These are phyloP conservation scores for Hassar affinis DNA, from an alignment of 2,113 vertebrate genomes.

Conservation along the genomic window DNA sequence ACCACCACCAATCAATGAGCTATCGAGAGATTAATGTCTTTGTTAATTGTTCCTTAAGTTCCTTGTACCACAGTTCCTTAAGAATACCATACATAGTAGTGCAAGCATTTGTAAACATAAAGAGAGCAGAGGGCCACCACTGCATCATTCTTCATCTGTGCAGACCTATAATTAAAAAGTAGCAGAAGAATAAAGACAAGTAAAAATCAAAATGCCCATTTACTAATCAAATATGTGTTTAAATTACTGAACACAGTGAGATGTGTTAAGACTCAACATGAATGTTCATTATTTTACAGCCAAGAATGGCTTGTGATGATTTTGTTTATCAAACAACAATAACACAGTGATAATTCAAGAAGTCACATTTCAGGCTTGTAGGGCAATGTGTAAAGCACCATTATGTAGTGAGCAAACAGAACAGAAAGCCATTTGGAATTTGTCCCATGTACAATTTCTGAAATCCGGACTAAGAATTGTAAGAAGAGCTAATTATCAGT, in stretches of 20 bases:
- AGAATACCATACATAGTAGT: conserved; percentile 91
- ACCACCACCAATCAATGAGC: background rate
- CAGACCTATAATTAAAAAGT: conserved; percentile 83
- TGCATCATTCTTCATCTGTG: conserved; percentile 93
- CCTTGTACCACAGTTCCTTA: conserved; percentile 64
- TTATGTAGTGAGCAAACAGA: background rate
- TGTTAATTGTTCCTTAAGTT: conserved; percentile 53
- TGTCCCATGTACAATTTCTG: background rate
- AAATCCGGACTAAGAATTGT: background rate
- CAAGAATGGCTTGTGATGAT: background rate
- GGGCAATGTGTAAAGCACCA: background rate
- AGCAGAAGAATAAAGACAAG: background rate
- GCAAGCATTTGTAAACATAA: conserved; percentile 73
- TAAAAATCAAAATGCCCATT: background rate
- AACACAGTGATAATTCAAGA: background rate
- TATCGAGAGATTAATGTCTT: background rate
- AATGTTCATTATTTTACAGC: background rate
- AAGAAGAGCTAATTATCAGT: background rate
- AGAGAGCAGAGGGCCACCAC: conserved; percentile 58
- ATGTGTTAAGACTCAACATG: background rate
- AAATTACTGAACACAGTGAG: background rate
- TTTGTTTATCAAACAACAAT: too few relatives aligned
- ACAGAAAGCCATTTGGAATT: background rate
- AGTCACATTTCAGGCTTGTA: background rate
- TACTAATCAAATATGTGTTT: background rate